A percentile compares a stretch with the other conserved stretches of the same genome.
Evolutionary conservation across 1,140 invertebrate genomes (phyloP).

Genomic region (Scaptomyza hsui): DNA sequence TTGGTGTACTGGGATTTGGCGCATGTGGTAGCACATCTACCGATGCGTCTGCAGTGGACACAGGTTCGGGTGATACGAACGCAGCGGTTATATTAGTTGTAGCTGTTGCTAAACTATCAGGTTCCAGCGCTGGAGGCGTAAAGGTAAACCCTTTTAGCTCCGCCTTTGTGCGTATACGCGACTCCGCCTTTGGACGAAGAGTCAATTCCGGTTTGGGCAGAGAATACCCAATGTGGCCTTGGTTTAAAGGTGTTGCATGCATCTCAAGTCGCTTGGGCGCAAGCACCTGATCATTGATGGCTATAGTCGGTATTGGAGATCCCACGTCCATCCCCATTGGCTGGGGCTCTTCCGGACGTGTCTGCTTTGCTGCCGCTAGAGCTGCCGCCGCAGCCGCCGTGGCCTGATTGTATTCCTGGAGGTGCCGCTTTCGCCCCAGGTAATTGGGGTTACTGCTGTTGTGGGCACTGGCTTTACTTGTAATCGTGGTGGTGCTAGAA

Average conservation of each 20-base stretch:
- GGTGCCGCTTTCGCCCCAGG: slow-evolving; percentile 69
- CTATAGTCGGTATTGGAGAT: slow-evolving; percentile 64
- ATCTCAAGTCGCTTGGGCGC: slow-evolving; percentile 34
- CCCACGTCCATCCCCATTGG: not conserved
- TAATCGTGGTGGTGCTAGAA: slow-evolving; percentile 6
- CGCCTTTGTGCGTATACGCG: slow-evolving; percentile 91
- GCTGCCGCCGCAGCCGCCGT: slow-evolving; percentile 27
- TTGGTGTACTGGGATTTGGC: slow-evolving; percentile 38
- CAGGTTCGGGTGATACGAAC: not conserved
- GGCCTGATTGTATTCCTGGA: slow-evolving; percentile 74
- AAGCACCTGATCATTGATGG: slow-evolving; percentile 62
- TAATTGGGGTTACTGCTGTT: slow-evolving; percentile 74
- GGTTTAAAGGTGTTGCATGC: not conserved
- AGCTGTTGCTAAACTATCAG: slow-evolving; percentile 45
- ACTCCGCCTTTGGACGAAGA: slow-evolving; percentile 85
- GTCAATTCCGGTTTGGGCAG: slow-evolving; percentile 25
- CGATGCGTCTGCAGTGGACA: slow-evolving; percentile 22
- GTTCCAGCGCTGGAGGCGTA: slow-evolving; percentile 48
- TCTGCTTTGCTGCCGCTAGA: slow-evolving; percentile 46
- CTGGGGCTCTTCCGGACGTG: slow-evolving; percentile 36
- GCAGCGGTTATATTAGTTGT: not conserved
- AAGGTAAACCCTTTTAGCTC: slow-evolving; percentile 89
- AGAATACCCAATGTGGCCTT: slow-evolving; percentile 7
- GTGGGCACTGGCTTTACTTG: slow-evolving; percentile 26
- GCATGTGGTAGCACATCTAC: not conserved